These are phyloP conservation scores for Nasonovia ribisnigri DNA, from an alignment of 2,888 invertebrate species.

Conservation along the genomic window DNA sequence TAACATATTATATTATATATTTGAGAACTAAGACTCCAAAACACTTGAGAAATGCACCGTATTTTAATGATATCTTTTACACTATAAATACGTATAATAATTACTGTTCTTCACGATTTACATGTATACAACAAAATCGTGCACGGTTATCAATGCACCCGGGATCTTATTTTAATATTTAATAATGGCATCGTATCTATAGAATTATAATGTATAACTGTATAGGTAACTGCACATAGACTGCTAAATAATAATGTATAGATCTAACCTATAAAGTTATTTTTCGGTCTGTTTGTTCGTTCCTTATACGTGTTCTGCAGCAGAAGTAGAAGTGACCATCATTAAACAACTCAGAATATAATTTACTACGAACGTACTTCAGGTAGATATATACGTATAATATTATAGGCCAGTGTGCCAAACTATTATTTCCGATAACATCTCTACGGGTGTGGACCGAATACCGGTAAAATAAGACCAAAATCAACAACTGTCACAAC, in stretches of 20 bases:
- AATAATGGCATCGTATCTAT: not conserved
- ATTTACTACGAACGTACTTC: not conserved
- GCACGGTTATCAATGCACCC: not conserved
- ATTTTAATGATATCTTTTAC: not conserved
- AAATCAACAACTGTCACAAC: not conserved
- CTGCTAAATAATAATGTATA: not conserved
- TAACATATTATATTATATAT: not conserved
- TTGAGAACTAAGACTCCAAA: not conserved
- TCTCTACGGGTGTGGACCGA: not conserved
- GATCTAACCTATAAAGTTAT: not conserved
- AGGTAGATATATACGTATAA: not conserved
- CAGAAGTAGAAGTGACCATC: not conserved
- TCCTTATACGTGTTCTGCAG: not conserved
- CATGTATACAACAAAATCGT: not conserved
- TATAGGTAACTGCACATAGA: not conserved
- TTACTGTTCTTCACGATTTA: not conserved
- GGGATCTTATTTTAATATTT: not conserved
- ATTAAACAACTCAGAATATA: not conserved
- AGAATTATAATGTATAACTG: not conserved
- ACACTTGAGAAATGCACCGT: not conserved
- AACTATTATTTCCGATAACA: slow-evolving; percentile 1
- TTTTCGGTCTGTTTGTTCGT: not conserved
- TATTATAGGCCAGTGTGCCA: slow-evolving; percentile 31
- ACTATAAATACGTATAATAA: not conserved
- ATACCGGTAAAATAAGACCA: slow-evolving; percentile 14